Base-by-base conservation (phyloP, 2,888 invertebrate genomes). In the Euspilapteryx auroguttella region DNA sequence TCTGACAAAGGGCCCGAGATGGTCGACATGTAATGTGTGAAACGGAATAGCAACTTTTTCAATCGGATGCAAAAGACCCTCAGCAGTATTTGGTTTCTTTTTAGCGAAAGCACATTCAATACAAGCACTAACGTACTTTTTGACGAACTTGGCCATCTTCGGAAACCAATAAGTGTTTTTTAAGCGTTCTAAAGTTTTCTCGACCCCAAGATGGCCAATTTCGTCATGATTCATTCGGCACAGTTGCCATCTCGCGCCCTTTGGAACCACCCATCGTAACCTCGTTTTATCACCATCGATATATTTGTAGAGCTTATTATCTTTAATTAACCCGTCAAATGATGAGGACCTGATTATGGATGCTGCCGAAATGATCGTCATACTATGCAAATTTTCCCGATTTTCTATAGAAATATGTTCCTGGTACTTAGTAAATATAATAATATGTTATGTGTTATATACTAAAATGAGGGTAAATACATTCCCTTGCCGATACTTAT, bases 21-120 rank as follows among this genome's bases (percentile, higher is more conserved):
- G 17, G 17, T 17, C 17, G 8, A 17, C 8, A 17, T 17, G 17
- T 8, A 17, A 5, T 6, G 17, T 17, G 8, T 17, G 17, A 17
- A 17, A 62, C 2, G 55, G 55, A 2, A 41, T 34, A 1, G 42
- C 33, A 3, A 42, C 36, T 33, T 57, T 58, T 12, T 45, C 40
- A 14, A 61, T 59, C 1, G 54, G 47, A 27, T 58, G 46, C 10
- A 61, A 30, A 15, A 39, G 38, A 8, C 54, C 56, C 32, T 45
- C 40, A 37, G 12, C 44, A 46, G 13, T 8, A 17, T 8, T 8
- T 17, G 17, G 5, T 6, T 23, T 23, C 7, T 23, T 11, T 4
- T 26, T 17, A 8, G 17, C 17, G 17, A 17, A 17, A 17, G 17
- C 17, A 17, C 17, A 17, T 8, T 17, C 17, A 6, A 17, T 17